Base-by-base conservation (phyloP, 1,140 invertebrate species). In the honey bee (Apis mellifera) region DNA sequence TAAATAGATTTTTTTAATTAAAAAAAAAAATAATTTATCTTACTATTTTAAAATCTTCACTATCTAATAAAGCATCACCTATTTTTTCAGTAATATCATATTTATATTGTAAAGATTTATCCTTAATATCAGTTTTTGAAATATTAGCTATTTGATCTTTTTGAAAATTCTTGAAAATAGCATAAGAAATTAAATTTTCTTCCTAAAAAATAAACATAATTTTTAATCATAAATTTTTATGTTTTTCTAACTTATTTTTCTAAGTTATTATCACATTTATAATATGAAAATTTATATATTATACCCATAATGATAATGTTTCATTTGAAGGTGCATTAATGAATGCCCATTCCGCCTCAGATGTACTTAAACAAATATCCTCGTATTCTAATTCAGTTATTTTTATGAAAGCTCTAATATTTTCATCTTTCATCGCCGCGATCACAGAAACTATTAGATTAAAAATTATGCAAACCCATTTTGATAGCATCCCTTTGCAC, bases 41-140 rank as follows among this genome's bases (percentile, higher is more conserved):
- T 85, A 96, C 95, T 85, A 92, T 89, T 80, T 94, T 93, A 93
- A 94, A 96, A 82, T 95, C 94, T 55, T 94, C 91, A 9, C 92
- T 90, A 15, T 94, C 87, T 21, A 96, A 80, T 3, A 95, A 76
- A 7, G 94, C 92, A 76, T 96, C 95, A 5, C 95, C 95, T 9
- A 95, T 94, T 79, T 95, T 95, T 21, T 94, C 86, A 1, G 95
- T 82, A 21, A 91, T 65, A 15, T 87, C 79, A 50, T 89, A 86
- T 59, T 90, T 90, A n/a, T 93, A 92, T 52, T 50, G 59, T 32
- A 91, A 64, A 17, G 72, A 68, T 12, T 68, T 7, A 66, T 75
- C 23, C 0, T 83, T 48, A 42, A 59, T 69, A 72, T 79, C 9
- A 64, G 81, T 15, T 78, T 50, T 50, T 19, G 70, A 65, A n/a